Conservation (phyloP, 2,888 invertebrate genomes). For the Chloroclystis v-ata region DNA sequence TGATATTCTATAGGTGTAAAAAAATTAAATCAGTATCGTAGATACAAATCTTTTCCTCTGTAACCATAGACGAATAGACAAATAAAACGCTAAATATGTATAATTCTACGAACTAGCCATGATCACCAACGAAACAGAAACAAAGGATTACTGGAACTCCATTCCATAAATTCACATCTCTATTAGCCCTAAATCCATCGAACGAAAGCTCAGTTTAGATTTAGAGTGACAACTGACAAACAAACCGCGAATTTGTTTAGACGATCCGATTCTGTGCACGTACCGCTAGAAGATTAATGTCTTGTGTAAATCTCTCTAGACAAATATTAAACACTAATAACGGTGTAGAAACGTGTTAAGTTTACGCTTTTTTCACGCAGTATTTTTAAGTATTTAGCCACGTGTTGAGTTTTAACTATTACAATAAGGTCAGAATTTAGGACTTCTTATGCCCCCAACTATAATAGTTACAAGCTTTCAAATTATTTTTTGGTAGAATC, state of each 20-base stretch:
- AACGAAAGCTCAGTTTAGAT: conserved; percentile 8
- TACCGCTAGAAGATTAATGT: conserved; percentile 40
- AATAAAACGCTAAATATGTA: too few relatives aligned
- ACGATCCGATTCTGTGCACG: conserved; percentile 42
- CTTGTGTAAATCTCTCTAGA: conserved; percentile 27
- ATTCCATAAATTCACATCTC: neutral
- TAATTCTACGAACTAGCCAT: too few relatives aligned
- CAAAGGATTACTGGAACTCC: conserved; percentile 1
- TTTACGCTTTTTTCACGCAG: neutral
- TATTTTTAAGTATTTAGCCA: too few relatives aligned
- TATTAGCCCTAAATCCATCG: conserved; percentile 3
- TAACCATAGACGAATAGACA: too few relatives aligned
- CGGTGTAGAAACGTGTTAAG: conserved; percentile 12
- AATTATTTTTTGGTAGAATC: too few relatives aligned
- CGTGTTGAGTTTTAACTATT: too few relatives aligned
- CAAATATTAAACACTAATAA: conserved; percentile 26
- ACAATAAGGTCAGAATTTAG: too few relatives aligned
- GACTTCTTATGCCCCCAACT: too few relatives aligned
- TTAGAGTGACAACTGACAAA: conserved; percentile 20
- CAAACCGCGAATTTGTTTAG: conserved; percentile 46
- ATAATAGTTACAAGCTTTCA: too few relatives aligned
- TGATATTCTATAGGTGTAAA: too few relatives aligned
- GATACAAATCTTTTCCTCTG: too few relatives aligned
- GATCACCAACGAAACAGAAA: neutral
- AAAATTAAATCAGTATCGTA: too few relatives aligned